Conservation (phyloP, 2,113 vertebrate genomes). For the Thamnophis sirtalis region DNA sequence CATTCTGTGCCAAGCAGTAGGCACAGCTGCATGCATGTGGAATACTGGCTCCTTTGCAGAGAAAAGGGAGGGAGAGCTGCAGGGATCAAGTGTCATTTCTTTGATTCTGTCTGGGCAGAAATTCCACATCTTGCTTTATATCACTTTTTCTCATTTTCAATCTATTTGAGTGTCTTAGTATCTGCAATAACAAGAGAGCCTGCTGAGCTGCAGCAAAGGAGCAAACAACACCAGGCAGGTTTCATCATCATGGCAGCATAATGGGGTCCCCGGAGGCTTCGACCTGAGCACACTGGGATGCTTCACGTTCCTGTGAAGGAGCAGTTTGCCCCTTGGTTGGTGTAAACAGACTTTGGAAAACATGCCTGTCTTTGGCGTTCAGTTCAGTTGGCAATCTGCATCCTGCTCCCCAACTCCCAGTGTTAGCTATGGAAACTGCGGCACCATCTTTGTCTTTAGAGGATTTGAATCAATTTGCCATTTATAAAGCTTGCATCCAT, state of each 20-base stretch:
- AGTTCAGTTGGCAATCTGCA: background rate
- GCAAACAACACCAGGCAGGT: background rate
- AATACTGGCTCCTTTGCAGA: background rate
- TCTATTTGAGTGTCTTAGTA: background rate
- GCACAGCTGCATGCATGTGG: conserved; percentile 24
- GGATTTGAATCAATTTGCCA: background rate
- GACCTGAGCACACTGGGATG: background rate
- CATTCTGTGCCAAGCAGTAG: conserved; percentile 5
- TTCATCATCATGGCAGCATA: conserved; percentile 4
- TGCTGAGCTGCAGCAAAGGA: conserved; percentile 4
- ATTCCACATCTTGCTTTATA: conserved; percentile 12
- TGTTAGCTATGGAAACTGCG: background rate
- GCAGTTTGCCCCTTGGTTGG: background rate
- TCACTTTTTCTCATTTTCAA: background rate
- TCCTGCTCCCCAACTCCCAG: background rate
- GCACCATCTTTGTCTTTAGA: background rate
- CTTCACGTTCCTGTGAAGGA: background rate
- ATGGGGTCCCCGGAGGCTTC: conserved; percentile 6
- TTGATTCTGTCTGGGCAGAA: conserved; percentile 18
- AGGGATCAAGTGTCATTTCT: conserved; percentile 20
- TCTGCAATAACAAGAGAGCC: conserved; percentile 12
- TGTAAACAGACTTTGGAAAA: background rate
- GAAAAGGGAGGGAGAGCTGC: background rate
- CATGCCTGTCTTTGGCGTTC: background rate
- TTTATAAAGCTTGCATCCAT: background rate